Conservation (phyloP, 2,888 invertebrate genomes). For the Lithosia quadra region DNA sequence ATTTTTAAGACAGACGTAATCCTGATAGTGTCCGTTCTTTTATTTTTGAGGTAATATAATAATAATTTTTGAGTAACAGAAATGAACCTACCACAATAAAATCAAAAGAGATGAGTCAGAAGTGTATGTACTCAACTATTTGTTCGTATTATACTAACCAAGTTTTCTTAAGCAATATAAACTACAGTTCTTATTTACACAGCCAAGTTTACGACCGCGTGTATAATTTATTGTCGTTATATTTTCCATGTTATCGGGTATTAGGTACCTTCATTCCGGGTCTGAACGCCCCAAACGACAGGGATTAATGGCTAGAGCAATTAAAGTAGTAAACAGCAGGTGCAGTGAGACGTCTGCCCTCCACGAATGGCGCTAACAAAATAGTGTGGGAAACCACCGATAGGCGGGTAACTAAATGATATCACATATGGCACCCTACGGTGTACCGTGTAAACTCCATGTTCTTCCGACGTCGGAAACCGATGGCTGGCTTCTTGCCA, state of each 20-base stretch:
- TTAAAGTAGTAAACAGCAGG: slow-evolving; percentile 84
- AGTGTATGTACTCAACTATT: too few relatives aligned
- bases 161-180: slow-evolving; percentile 25
- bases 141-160: too few relatives aligned
- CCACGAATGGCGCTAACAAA: slow-evolving; percentile 61
- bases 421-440: slow-evolving; percentile 47
- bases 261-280: slow-evolving; percentile 64
- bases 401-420: slow-evolving; percentile 52
- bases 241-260: slow-evolving; percentile 58
- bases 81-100: too few relatives aligned
- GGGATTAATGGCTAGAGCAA: slow-evolving; percentile 81
- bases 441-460: slow-evolving; percentile 26
- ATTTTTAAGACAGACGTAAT: too few relatives aligned
- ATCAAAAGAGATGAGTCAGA: too few relatives aligned
- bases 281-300: slow-evolving; percentile 70
- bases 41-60: too few relatives aligned
- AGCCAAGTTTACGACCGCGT: slow-evolving; percentile 42
- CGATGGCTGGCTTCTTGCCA: slow-evolving; percentile 49
- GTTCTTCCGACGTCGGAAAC: slow-evolving; percentile 32
- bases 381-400: slow-evolving; percentile 72
- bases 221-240: slow-evolving; percentile 57
- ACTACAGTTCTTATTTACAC: slow-evolving; percentile 22
- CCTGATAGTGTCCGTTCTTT: too few relatives aligned
- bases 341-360: slow-evolving; percentile 66
- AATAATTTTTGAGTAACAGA: too few relatives aligned